Conservation (phyloP, 2,888 invertebrate species). For the Azorinus chamasolen region DNA sequence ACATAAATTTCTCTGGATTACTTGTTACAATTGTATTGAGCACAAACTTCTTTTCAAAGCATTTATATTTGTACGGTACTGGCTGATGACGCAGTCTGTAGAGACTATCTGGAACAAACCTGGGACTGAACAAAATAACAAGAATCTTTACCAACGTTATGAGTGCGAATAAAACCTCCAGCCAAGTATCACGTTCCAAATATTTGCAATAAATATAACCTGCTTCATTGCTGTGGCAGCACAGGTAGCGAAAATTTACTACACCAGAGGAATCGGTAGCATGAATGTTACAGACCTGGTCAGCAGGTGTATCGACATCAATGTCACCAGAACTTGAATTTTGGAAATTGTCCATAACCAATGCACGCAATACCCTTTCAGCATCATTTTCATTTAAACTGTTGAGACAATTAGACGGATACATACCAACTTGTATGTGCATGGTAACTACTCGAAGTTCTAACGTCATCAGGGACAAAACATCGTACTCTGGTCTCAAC, state of each 20-base stretch:
- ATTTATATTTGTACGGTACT: too few relatives aligned
- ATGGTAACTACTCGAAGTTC: background rate
- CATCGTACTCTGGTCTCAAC: constrained; percentile 1
- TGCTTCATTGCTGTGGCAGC: background rate
- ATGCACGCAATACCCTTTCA: background rate
- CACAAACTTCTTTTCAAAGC: too few relatives aligned
- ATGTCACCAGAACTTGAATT: background rate
- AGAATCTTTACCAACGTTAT: background rate
- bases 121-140: background rate
- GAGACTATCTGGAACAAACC: background rate
- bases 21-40: too few relatives aligned
- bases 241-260: background rate
- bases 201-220: background rate
- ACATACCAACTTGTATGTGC: background rate
- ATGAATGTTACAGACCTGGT: constrained; percentile 9
- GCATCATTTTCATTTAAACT: background rate
- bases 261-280: background rate
- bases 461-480: constrained; percentile 1
- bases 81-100: background rate
- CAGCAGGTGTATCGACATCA: background rate
- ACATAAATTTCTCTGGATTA: too few relatives aligned
- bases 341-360: constrained; percentile 4
- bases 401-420: background rate
- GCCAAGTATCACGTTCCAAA: background rate
- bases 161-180: background rate